A percentile compares a stretch with the other conserved stretches of the same genome.
phyloP scores from a whole-genome alignment of 2,888 invertebrate genomes.

The Hermodice carunculata region DNA sequence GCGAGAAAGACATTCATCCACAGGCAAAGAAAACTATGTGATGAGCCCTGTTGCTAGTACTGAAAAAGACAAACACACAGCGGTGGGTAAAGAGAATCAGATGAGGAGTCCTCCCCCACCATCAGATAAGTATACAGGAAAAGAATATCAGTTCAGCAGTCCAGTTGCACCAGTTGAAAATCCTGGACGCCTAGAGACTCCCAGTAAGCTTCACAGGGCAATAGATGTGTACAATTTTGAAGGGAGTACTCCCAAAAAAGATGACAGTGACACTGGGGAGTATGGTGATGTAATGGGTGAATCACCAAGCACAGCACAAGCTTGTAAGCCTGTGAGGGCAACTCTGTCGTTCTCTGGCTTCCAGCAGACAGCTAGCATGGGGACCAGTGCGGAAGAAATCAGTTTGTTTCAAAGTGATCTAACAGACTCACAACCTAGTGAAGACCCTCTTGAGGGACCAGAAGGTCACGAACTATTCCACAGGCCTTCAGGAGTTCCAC shows the following conservation, averaged over 20 bases:
- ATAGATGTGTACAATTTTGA: slow-evolving; percentile 44
- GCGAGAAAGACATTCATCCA: slow-evolving; percentile 20
- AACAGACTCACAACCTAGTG: slow-evolving; percentile 19
- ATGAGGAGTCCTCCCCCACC: slow-evolving; percentile 12
- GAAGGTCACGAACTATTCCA: slow-evolving; percentile 13
- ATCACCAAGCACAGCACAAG: slow-evolving; percentile 16
- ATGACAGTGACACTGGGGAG: slow-evolving; percentile 27
- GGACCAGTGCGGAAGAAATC: slow-evolving; percentile 17
- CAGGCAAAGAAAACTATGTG: slow-evolving; percentile 25
- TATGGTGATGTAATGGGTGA: slow-evolving; percentile 16
- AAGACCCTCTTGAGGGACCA: slow-evolving; percentile 10
- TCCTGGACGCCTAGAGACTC: slow-evolving; percentile 17
- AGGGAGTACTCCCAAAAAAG: slow-evolving; percentile 39
- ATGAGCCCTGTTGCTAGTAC: too few relatives aligned
- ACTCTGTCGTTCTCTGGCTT: slow-evolving; percentile 29
- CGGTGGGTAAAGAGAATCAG: too few relatives aligned
- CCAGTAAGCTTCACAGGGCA: slow-evolving; percentile 13
- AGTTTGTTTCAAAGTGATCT: slow-evolving; percentile 21
- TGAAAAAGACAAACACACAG: too few relatives aligned
- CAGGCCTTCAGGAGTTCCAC: slow-evolving; percentile 13
- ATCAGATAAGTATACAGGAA: slow-evolving; percentile 1
- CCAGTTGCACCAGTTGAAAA: background rate
- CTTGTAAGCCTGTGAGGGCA: slow-evolving; percentile 19
- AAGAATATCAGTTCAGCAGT: slow-evolving; percentile 20
- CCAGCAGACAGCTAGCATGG: slow-evolving; percentile 29